Evolutionary conservation across 2,113 vertebrate genomes (phyloP).

Genomic region (Nothocercus nigrocapillus): DNA sequence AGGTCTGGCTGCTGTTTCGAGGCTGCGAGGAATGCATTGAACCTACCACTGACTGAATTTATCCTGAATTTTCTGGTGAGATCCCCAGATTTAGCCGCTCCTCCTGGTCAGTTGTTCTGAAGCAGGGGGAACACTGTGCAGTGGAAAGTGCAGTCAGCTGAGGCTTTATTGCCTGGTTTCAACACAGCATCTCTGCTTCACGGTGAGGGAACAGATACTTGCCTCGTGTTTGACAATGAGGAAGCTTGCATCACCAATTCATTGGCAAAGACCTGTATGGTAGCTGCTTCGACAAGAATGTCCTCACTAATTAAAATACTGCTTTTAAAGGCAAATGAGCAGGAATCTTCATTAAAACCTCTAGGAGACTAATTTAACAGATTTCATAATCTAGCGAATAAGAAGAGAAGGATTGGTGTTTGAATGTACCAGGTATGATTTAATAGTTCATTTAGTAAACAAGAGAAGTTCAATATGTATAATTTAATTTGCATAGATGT

Average conservation of each 20-base stretch:
- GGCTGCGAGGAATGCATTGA: not conserved
- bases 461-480: not conserved
- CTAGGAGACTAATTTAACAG: not conserved
- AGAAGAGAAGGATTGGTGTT: conserved; percentile 8
- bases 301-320: conserved; percentile 20
- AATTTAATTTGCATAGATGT: not conserved
- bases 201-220: not conserved
- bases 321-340: not conserved
- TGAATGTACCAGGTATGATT: not conserved
- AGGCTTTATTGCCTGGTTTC: not conserved
- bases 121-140: not conserved
- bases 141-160: not conserved
- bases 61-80: not conserved
- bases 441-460: not conserved
- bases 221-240: not conserved
- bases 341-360: not conserved
- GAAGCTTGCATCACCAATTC: not conserved
- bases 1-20: not conserved
- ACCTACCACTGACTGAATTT: not conserved
- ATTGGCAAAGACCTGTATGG: not conserved
- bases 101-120: not conserved
- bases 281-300: conserved; percentile 14
- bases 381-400: conserved; percentile 34
- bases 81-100: not conserved
- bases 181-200: not conserved